Conservation (phyloP, 2,888 invertebrate species). For the Pardosa pseudoannulata region DNA sequence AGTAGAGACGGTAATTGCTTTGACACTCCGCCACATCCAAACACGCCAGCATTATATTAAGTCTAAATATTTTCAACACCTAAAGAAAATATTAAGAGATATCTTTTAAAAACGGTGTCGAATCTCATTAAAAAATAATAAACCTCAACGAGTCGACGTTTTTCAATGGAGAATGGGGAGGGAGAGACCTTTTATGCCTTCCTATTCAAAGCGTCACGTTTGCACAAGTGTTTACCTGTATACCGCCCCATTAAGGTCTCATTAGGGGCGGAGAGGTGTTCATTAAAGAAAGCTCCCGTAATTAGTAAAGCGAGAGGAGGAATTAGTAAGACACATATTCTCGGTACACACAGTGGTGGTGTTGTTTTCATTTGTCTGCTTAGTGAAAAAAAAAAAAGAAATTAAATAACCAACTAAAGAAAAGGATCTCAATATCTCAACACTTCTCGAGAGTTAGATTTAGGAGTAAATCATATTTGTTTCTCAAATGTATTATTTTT, state of each 20-base stretch:
- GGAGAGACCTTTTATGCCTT: not conserved
- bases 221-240: slow-evolving; percentile 46
- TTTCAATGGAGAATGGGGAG: not conserved
- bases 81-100: slow-evolving; percentile 12
- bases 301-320: slow-evolving; percentile 1
- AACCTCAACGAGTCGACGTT: slow-evolving; percentile 40
- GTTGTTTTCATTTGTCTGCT: too few relatives aligned
- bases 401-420: too few relatives aligned
- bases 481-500: too few relatives aligned
- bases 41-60: not conserved
- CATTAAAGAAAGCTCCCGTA: slow-evolving; percentile 5
- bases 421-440: too few relatives aligned
- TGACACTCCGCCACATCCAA: not conserved
- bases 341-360: too few relatives aligned
- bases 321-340: not conserved
- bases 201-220: slow-evolving; percentile 59
- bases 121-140: slow-evolving; percentile 61
- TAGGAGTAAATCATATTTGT: too few relatives aligned
- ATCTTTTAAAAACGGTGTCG: slow-evolving; percentile 24
- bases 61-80: slow-evolving; percentile 4
- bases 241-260: slow-evolving; percentile 5
- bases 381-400: too few relatives aligned
- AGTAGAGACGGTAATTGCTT: not conserved
- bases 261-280: slow-evolving; percentile 3
- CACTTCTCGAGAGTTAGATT: too few relatives aligned